Conservation (phyloP, 1,140 invertebrate species). For the Berghia stephanieae region DNA sequence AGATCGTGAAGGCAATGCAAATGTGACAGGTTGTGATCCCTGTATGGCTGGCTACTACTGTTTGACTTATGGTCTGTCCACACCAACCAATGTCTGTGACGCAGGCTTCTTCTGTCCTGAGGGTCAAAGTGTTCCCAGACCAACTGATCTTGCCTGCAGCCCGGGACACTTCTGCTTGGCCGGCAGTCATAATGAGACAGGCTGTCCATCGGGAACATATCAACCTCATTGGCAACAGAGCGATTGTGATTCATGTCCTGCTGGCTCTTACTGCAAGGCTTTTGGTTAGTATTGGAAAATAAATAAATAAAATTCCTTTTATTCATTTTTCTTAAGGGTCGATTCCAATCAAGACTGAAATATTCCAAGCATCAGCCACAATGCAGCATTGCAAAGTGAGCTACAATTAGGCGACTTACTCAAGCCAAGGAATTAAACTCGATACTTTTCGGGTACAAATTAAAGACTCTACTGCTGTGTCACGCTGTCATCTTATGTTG, state of each 20-base stretch:
- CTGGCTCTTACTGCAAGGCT: conserved; percentile 60
- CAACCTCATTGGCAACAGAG: conserved; percentile 54
- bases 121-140: conserved; percentile 50
- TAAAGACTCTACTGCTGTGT: no score
- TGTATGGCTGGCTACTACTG: conserved; percentile 62
- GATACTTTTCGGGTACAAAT: no score
- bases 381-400: no score
- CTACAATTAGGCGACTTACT: no score
- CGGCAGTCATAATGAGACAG: conserved; percentile 59
- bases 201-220: conserved; percentile 62
- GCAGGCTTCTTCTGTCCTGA: conserved; percentile 60
- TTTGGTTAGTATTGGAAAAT: conserved; percentile 60
- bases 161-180: conserved; percentile 60
- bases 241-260: conserved; percentile 57
- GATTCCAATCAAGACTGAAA: no score
- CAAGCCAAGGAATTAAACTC: no score
- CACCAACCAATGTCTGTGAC: conserved; percentile 49
- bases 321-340: no score
- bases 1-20: conserved; percentile 52
- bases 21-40: conserved; percentile 50
- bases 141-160: conserved; percentile 49
- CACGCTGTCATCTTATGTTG: no score
- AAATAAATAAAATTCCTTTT: no score
- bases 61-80: conserved; percentile 48
- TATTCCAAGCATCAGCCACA: no score